phyloP scores from a whole-genome alignment of 2,113 vertebrate species.

The Charadrius vociferus region DNA sequence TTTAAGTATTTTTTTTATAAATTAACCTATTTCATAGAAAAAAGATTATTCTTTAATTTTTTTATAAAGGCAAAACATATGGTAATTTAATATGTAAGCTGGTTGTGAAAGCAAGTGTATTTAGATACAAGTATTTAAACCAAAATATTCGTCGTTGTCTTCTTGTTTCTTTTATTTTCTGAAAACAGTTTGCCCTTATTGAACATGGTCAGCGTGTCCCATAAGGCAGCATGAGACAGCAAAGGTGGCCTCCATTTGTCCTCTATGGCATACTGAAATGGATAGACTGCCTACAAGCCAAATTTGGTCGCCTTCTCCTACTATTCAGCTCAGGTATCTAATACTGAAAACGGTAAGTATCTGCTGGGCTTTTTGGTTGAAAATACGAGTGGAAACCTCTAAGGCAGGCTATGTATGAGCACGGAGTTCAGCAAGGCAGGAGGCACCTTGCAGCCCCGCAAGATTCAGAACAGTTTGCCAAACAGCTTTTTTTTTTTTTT shows the following conservation, averaged over 20 bases:
- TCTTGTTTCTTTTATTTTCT: neutral
- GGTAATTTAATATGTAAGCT: too few species aligned
- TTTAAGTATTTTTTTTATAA: neutral
- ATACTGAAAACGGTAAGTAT: neutral
- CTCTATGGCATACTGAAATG: neutral
- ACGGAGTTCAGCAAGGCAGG: neutral
- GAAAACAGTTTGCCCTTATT: neutral
- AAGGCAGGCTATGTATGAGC: neutral
- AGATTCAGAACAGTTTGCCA: neutral
- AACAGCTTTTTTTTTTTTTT: neutral
- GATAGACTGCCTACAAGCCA: neutral
- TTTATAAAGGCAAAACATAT: neutral
- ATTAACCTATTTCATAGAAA: neutral
- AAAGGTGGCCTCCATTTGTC: neutral
- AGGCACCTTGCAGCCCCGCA: neutral
- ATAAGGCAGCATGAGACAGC: neutral
- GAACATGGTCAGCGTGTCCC: neutral
- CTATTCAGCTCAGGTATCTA: neutral
- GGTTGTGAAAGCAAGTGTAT: neutral
- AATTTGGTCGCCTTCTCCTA: neutral
- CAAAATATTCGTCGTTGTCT: neutral
- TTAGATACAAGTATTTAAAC: neutral
- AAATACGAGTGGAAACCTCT: neutral
- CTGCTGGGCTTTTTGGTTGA: neutral
- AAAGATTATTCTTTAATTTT: neutral